Base-by-base conservation (phyloP, 2,113 vertebrate genomes). In the Columbina picui region DNA sequence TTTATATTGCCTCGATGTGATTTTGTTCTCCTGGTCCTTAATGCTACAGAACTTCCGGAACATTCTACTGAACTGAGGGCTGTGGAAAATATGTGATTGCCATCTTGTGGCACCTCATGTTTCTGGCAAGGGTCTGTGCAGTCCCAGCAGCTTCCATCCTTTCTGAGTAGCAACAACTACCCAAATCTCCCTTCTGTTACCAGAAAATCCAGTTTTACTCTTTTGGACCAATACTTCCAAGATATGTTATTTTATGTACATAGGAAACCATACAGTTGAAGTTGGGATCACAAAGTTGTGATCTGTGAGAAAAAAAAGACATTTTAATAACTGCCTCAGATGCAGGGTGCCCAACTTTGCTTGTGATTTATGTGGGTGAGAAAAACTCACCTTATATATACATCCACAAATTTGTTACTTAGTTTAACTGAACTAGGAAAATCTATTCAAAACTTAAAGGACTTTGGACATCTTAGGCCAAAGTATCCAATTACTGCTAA, bases 21-120 rank as follows among this genome's bases (percentile, higher is more conserved):
- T 52, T 50, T 47, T 57, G 34, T 56, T 81, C 21, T 76, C 26
- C 56, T 88, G 68, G 64, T 88, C 36, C 63, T 34, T 86, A 76
- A 50, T 92, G 88, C 55, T 59, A 2, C 56, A 70, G 86, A 96
- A 95, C 91, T 95, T 97, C 95, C 76, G 77, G 95, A 97, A 97
- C 87, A 47, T 96, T 96, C 96, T 56, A 60, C 21, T 0, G 0
- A 38, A 50, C 14, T 7, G 36, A 73, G 60, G 30, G 69, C 59
- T 87, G 41, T 89, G 50, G 69, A 69, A 94, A 94, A 89, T 77
- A 57, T 49, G 2, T 41, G 68, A 94, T 93, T 95, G 96, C 95
- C 96, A 95, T 79, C 96, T 95, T 92, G 95, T 97, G 96, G 96
- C 80, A 78, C 39, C 38, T 81, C 74, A 20, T 23, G 56, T 43